phyloP scores from a whole-genome alignment of 2,888 invertebrate species.

The Druceiella hillmani region DNA sequence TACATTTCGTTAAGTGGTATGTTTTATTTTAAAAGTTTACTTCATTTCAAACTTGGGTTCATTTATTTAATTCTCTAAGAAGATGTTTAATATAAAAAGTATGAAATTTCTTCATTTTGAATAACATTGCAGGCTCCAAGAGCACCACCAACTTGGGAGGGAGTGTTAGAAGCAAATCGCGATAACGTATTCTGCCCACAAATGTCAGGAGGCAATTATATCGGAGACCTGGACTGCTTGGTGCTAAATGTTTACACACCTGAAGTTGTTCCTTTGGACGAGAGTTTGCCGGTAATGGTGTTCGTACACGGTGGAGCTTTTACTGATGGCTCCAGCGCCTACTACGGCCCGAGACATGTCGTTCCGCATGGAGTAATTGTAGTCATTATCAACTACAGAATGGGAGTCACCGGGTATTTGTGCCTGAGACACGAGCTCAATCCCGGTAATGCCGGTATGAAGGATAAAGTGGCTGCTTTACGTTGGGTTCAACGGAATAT shows the following conservation, averaged over 20 bases:
- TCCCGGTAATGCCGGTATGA: constrained; percentile 45
- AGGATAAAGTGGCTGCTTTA: constrained; percentile 39
- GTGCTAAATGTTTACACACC: constrained; percentile 2
- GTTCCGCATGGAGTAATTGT: background rate
- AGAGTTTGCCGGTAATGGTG: background rate
- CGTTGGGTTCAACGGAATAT: constrained; percentile 41
- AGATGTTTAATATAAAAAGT: no score
- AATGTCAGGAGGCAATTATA: background rate
- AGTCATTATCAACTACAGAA: constrained; percentile 2
- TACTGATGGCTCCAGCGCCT: background rate
- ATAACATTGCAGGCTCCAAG: constrained; percentile 1
- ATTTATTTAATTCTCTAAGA: no score
- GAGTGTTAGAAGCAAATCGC: background rate
- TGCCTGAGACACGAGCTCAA: constrained; percentile 34
- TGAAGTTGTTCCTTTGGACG: no score
- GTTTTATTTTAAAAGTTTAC: no score
- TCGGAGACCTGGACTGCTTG: background rate
- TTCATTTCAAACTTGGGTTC: no score
- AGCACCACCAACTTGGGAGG: background rate
- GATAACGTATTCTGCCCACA: background rate
- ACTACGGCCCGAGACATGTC: background rate
- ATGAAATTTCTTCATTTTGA: no score
- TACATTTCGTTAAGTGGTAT: no score
- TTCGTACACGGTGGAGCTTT: constrained; percentile 2
- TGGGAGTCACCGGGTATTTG: constrained; percentile 33